Percentiles rank a stretch among this genome's conserved stretches.
Conservation (phyloP, 2,888 invertebrate species). For the Hirtodrosophila confusa region DNA sequence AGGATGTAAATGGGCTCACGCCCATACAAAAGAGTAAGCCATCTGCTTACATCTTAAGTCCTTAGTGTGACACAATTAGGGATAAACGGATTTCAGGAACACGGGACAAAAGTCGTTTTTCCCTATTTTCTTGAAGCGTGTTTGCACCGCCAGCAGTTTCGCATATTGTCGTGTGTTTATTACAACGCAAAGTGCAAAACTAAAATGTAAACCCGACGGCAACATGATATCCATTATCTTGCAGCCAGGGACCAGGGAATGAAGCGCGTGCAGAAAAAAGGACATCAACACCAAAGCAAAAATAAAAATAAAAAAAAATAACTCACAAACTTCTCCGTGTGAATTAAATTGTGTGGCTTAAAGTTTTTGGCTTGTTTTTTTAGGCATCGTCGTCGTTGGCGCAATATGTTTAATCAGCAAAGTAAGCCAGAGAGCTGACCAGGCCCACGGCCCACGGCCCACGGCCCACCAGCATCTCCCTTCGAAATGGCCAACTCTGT, state of each 20-base stretch:
- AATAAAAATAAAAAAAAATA: conserved; percentile 27
- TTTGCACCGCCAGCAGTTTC: conserved; percentile 23
- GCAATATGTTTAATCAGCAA: conserved; percentile 76
- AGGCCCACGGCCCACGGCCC: conserved; percentile 18
- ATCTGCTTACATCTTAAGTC: neutral
- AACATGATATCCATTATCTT: conserved; percentile 74
- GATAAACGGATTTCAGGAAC: conserved; percentile 9
- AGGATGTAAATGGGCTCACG: too few species aligned
- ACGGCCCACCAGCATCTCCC: neutral
- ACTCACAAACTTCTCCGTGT: conserved; percentile 44
- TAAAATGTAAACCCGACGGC: conserved; percentile 71
- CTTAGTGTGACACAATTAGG: neutral
- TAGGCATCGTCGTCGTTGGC: conserved; percentile 25
- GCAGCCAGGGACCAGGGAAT: conserved; percentile 22
- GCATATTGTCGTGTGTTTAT: conserved; percentile 72
- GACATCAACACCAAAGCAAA: conserved; percentile 21
- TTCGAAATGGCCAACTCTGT: conserved; percentile 22
- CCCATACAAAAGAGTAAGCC: too few species aligned
- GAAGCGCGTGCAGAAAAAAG: conserved; percentile 27
- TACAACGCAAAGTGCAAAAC: conserved; percentile 69
- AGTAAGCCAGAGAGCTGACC: conserved; percentile 55
- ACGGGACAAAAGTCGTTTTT: neutral
- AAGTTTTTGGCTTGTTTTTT: conserved; percentile 39
- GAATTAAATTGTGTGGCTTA: conserved; percentile 73
- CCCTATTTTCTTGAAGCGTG: conserved; percentile 23